Conservation (phyloP, 2,797 vertebrate genomes). For the Carcharodon carcharias region DNA sequence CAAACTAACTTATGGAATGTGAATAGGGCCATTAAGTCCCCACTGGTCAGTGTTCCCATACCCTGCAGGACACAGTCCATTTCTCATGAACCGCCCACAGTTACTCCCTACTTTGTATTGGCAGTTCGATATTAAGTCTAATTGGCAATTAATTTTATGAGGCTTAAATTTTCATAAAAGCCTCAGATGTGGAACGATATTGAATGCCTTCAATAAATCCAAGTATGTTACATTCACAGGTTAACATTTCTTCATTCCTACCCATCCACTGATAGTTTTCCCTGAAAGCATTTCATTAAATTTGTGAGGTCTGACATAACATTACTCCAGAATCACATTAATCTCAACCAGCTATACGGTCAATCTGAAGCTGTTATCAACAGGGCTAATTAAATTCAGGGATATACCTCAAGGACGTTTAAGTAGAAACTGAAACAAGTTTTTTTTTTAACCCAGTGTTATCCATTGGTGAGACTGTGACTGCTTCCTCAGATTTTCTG, state of each 20-base stretch:
- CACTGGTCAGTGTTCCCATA: not conserved
- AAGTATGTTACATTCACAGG: not conserved
- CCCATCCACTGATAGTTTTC: not conserved
- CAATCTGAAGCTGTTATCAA: not conserved
- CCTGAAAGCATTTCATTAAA: not conserved
- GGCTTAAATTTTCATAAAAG: not conserved
- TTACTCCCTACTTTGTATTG: not conserved
- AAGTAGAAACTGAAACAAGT: not conserved
- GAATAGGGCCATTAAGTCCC: not conserved
- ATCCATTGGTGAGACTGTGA: not conserved
- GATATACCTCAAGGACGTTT: not conserved
- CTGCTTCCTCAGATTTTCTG: not conserved
- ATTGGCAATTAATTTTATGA: not conserved
- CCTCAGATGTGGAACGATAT: not conserved
- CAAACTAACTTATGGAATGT: not conserved
- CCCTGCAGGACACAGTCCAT: not conserved
- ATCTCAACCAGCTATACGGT: not conserved
- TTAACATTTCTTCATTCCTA: not conserved
- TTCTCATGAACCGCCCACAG: not conserved
- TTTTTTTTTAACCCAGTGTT: not conserved
- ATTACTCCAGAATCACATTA: not conserved
- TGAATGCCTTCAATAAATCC: not conserved
- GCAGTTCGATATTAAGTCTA: not conserved
- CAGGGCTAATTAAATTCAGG: not conserved
- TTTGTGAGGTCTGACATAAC: not conserved